Conservation (phyloP, 2,797 vertebrate species). For the Hyperoplus immaculatus region DNA sequence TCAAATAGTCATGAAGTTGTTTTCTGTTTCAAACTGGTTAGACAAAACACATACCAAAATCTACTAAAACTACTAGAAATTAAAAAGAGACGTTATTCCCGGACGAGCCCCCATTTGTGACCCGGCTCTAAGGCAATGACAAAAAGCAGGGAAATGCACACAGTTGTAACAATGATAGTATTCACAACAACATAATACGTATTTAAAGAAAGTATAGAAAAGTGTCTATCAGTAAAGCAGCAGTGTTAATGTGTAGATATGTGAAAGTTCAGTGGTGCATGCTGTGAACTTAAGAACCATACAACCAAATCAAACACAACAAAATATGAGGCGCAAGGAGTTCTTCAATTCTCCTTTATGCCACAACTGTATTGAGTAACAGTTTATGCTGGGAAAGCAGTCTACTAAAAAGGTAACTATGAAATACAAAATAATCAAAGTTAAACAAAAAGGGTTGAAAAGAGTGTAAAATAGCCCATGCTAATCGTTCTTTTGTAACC, state of each 20-base stretch:
- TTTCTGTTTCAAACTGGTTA: not conserved
- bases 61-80: conserved; percentile 9
- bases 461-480: conserved; percentile 59
- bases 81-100: conserved; percentile 29
- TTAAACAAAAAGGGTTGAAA: conserved; percentile 64
- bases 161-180: too few species aligned
- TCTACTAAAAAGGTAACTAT: conserved; percentile 62
- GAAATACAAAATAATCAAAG: conserved; percentile 77
- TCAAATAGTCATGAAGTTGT: conserved; percentile 17
- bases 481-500: conserved; percentile 78
- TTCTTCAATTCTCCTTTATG: conserved; percentile 18
- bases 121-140: too few species aligned
- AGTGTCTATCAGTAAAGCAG: too few species aligned
- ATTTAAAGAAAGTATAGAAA: too few species aligned
- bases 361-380: conserved; percentile 41
- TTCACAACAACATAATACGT: too few species aligned
- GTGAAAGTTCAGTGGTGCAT: too few species aligned
- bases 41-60: conserved; percentile 3
- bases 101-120: too few species aligned
- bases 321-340: too few species aligned
- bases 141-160: too few species aligned
- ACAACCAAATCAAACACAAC: too few species aligned
- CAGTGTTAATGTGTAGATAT: too few species aligned
- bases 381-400: conserved; percentile 46
- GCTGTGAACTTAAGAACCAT: too few species aligned